Evolutionary conservation across 2,113 vertebrate species (phyloP), one percentile per base, ranked within the genome.

Genomic region (Pachypanchax playfairii): DNA sequence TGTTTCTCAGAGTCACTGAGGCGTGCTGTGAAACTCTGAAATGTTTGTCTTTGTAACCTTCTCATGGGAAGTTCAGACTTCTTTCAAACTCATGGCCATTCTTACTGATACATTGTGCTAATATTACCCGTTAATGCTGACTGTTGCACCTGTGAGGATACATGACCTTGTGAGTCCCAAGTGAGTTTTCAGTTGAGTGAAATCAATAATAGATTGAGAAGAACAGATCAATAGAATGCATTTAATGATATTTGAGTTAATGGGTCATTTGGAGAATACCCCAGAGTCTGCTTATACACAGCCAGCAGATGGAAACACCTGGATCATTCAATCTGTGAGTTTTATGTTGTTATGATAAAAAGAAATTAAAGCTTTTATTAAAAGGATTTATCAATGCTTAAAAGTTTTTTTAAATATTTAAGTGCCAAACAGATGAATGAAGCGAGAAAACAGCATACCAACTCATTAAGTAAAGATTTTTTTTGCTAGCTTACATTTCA

Each of bases 1-100:
- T 21, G 48, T 10, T 61, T 76, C 79, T 84, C 68, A 77, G 75
- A 78, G 65, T 68, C 44, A 85, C 80, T 78, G 75, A 76, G 71
- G 73, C 78, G 38, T 85, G 73, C 73, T 75, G 75, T 74, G 79
- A 76, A 81, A 80, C 59, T 81, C 77, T 75, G 79, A 82, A 73
- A 85, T 77, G 70, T 84, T 77, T 80, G 59, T 82, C 81, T 80
- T 74, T 70, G 68, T 59, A 58, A 51, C 61, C 58, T 79, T 66
- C 65, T 75, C 73, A 65, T 76, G 73, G 80, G 75, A 83, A 74
- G 59, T 44, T 75, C 47, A 43, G 47, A 38, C 57, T 39, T n/a
- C 41, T 68, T 51, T 75, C 61, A 64, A 79, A 73, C 44, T 73
- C 48, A 51, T 18, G 1, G 3, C 52, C 8, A 8, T 53, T n/a